Evolutionary conservation across 1,140 invertebrate species (phyloP).

Genomic region (Trissolcus basalis): DNA sequence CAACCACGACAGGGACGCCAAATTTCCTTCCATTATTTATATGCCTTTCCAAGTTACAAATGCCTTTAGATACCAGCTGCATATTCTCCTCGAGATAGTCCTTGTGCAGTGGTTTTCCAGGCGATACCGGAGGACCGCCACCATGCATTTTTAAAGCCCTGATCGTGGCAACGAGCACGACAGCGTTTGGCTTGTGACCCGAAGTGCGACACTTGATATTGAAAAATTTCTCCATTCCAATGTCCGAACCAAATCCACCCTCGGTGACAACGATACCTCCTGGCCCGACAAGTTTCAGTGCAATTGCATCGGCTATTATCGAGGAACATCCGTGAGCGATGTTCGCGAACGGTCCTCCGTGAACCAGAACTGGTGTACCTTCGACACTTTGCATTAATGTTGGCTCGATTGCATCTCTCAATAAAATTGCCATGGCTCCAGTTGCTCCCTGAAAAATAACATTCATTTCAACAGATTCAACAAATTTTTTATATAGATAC

Average conservation of each 20-base stretch:
- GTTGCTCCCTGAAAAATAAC: constrained; percentile 78
- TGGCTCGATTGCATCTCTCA: constrained; percentile 96
- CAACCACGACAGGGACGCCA: constrained; percentile 95
- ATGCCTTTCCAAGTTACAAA: constrained; percentile 94
- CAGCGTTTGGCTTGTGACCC: constrained; percentile 88
- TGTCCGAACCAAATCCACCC: constrained; percentile 99
- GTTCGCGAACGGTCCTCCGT: constrained; percentile 98
- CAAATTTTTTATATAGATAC: too few species aligned
- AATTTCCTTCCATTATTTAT: constrained; percentile 94
- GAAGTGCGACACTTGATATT: constrained; percentile 98
- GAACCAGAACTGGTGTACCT: constrained; percentile 96
- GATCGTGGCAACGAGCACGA: constrained; percentile 95
- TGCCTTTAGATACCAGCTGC: constrained; percentile 88
- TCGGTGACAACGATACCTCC: constrained; percentile 97
- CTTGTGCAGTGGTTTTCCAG: constrained; percentile 88
- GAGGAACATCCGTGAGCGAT: constrained; percentile 99
- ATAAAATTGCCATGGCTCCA: constrained; percentile 91
- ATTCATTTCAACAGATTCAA: too few species aligned
- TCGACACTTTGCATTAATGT: constrained; percentile 99
- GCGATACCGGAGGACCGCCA: constrained; percentile 91
- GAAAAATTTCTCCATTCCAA: constrained; percentile 99
- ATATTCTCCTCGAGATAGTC: constrained; percentile 94
- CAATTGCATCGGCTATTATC: constrained; percentile 95
- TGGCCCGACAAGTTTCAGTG: constrained; percentile 96
- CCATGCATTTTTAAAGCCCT: constrained; percentile 99